phyloP scores from a whole-genome alignment of 2,888 invertebrate genomes.

The Auanema sp. region DNA sequence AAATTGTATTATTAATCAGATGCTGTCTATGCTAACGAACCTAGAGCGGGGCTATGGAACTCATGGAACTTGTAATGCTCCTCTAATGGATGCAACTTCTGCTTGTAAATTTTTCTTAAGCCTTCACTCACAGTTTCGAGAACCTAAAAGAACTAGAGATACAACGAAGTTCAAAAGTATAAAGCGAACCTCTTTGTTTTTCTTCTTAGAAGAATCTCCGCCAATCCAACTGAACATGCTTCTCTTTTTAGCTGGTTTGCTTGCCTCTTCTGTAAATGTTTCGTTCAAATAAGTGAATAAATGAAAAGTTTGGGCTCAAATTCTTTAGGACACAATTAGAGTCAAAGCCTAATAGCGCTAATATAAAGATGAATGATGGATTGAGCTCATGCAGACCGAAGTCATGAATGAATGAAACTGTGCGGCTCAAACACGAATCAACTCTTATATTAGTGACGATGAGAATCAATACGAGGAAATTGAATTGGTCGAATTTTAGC shows the following conservation, averaged over 20 bases:
- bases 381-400: too few species aligned
- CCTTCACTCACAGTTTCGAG: constrained; percentile 88
- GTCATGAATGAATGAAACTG: too few species aligned
- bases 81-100: constrained; percentile 85
- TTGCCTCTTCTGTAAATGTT: constrained; percentile 26
- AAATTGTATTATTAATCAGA: constrained; percentile 9
- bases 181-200: constrained; percentile 52
- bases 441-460: too few species aligned
- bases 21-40: constrained; percentile 32
- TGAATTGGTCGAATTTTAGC: too few species aligned
- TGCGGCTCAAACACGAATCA: too few species aligned
- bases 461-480: too few species aligned
- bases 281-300: too few species aligned
- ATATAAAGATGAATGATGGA: too few species aligned
- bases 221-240: constrained; percentile 62
- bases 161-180: background rate
- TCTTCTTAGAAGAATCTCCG: constrained; percentile 56
- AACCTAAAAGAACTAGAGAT: constrained; percentile 55
- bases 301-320: too few species aligned
- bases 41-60: constrained; percentile 88
- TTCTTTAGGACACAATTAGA: too few species aligned
- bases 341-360: too few species aligned
- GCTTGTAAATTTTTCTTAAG: constrained; percentile 87
- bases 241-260: constrained; percentile 32
- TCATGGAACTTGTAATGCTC: constrained; percentile 89